Evolutionary conservation across 2,113 vertebrate species (phyloP), one percentile per base, ranked within the genome.

Genomic region (Galeopterus variegatus): DNA sequence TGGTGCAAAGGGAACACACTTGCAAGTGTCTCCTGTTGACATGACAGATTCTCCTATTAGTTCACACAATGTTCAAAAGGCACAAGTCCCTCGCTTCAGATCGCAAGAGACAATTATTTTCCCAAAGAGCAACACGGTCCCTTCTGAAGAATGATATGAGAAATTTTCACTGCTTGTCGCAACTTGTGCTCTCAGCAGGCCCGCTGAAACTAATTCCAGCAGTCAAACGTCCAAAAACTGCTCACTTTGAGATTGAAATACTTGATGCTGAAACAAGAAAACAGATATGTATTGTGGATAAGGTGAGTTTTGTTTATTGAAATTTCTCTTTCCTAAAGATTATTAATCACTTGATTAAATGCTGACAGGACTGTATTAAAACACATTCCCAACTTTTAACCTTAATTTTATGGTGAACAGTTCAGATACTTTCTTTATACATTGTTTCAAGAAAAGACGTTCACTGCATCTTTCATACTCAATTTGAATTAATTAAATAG

Each of bases 241-340:
- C 93, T 8, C 98, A 99, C 94, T 98, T 99, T 88, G 99, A 99
- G 96, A 98, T 99, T 90, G 99, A 99, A 98, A 98, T 99, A 92
- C 97, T 99, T 75, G 99, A 99, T 90, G 96, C 98, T 80, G 98
- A 98, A 33, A 99, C 98, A 84, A 99, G 98, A 98, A 99, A 98
- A 97, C 98, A 99, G 97, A 99, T 99, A 96, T 98, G 98, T 91
- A 97, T 99, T 85, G 98, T 99, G 97, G 99, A 99, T 94, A 99
- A 99, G 98, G 99, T 99, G 96, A 98, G 99, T 98, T 67, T 86
- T 52, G 41, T 54, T 70, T 92, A 28, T 33, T 91, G 92, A 58
- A 48, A 69, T 86, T 87, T 41, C 1, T 81, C 17, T 84, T 4
- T 2, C 9, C n/a, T 14, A 11, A 50, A 54, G n/a, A 64, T 89